phyloP scores from a whole-genome alignment of 2,888 invertebrate species.

The Temnothorax rugatulus region DNA sequence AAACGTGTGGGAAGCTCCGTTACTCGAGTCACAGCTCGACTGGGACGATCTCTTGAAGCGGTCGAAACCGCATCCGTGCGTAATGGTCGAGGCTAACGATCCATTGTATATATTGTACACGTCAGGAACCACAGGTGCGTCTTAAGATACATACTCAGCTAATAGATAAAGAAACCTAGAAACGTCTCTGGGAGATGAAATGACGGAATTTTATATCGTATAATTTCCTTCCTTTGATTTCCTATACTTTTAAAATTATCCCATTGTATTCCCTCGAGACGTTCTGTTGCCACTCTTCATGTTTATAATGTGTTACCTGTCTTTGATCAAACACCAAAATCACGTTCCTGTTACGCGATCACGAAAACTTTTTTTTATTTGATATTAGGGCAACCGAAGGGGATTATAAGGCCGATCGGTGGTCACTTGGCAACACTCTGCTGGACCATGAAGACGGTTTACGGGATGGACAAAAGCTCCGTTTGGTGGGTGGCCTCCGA shows the following conservation, averaged over 20 bases:
- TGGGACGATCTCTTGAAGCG: conserved; percentile 92
- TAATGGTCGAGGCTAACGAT: conserved; percentile 95
- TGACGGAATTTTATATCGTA: background rate
- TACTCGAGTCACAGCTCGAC: conserved; percentile 90
- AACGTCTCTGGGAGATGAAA: background rate
- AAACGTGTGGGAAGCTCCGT: conserved; percentile 89
- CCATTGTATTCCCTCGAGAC: background rate
- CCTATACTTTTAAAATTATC: background rate
- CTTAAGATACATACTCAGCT: background rate
- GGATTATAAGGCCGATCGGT: conserved; percentile 95
- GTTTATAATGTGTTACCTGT: background rate
- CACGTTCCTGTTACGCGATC: background rate
- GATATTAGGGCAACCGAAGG: conserved; percentile 88
- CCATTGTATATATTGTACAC: conserved; percentile 97
- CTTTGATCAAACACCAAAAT: background rate
- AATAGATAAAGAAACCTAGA: background rate
- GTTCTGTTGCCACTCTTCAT: background rate
- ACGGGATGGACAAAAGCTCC: conserved; percentile 92
- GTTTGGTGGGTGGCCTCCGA: conserved; percentile 97
- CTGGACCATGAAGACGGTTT: conserved; percentile 94
- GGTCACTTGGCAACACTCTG: conserved; percentile 94
- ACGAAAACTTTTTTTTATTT: background rate
- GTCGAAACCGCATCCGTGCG: conserved; percentile 92
- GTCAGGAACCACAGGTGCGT: conserved; percentile 93
- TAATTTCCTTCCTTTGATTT: background rate